Base-by-base conservation (phyloP, 2,888 invertebrate genomes). In the Parthenolecanium corni region DNA sequence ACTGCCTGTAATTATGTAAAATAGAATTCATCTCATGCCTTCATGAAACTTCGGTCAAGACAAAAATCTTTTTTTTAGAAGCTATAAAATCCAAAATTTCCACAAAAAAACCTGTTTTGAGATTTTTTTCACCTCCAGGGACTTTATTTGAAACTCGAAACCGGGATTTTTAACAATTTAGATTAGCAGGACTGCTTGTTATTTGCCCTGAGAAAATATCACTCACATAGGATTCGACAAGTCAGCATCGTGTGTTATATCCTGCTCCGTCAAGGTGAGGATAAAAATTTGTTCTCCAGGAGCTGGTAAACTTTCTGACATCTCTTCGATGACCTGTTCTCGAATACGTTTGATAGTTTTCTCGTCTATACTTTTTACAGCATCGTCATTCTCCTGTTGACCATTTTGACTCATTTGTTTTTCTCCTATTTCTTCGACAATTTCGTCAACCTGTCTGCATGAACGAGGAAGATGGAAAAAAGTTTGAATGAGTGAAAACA, bases 371-470 rank as follows among this genome's bases (percentile, higher is more conserved):
- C 14, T 18, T 21, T 23, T 9, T 49, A 9, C 31, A 9, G 31
- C 9, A 31, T 1, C 12, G 36, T 21, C 16, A 4, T 25, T n/a
- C 16, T 52, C 52, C 14, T 25, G 6, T 23, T 42, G 21, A 18
- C 2, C 16, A 23, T 20, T 20, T 51, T 12, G 66, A 42, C 64
- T 52, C 52, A 46, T 31, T 65, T 66, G 64, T 18, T 42, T 18
- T 42, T 54, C 64, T 56, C 68, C 71, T 66, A 72, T 68, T 71
- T 76, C 68, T 67, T 67, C 66, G 71, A 74, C 71, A 75, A 77
- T 56, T 73, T 71, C 65, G 74, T 73, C 70, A 80, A 76, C 31
- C 76, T 72, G 67, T 76, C 74, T 66, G 56, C 20, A 62, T 16
- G 16, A 46, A n/a, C 2, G 6, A 57, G 18, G 18, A 3, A 36